A percentile compares a stretch with the other conserved stretches of the same genome.
Conservation (phyloP, 2,888 invertebrate species). For the Eupithecia exiguata region DNA sequence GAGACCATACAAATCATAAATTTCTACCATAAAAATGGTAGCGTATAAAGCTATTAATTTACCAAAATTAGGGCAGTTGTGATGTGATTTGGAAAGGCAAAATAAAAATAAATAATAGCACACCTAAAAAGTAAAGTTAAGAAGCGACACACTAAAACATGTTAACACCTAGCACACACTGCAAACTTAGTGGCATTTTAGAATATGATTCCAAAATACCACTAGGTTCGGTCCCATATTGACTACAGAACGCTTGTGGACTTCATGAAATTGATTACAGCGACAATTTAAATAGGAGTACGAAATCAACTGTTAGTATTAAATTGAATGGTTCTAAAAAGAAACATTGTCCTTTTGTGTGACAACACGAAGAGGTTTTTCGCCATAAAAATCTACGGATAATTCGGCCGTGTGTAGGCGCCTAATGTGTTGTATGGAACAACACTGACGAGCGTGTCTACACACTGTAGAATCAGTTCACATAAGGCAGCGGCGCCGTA, state of each 20-base stretch:
- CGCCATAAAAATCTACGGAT: not conserved
- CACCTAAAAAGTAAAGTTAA: slow-evolving; percentile 49
- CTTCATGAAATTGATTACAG: not conserved
- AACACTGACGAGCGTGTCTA: too few species aligned
- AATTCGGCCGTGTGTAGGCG: not conserved
- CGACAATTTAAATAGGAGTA: not conserved
- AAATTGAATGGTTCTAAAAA: not conserved
- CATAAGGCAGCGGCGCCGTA: too few species aligned
- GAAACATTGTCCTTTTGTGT: not conserved
- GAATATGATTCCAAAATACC: slow-evolving; percentile 17
- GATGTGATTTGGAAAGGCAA: slow-evolving; percentile 56
- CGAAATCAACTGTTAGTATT: not conserved
- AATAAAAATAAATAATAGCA: slow-evolving; percentile 55
- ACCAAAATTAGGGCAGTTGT: not conserved
- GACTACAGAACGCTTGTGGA: slow-evolving; percentile 18
- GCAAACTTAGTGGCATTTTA: slow-evolving; percentile 30
- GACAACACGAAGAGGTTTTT: too few species aligned
- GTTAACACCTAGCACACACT: slow-evolving; percentile 58
- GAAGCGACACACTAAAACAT: slow-evolving; percentile 70
- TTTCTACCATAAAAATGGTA: too few species aligned
- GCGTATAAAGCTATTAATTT: too few species aligned
- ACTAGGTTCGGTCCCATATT: slow-evolving; percentile 13
- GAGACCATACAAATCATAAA: too few species aligned
- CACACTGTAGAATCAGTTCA: not conserved
- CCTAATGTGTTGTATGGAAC: not conserved